These are phyloP conservation scores for Eledone cirrhosa DNA, from an alignment of 2,888 invertebrate genomes.

Conservation along the genomic window DNA sequence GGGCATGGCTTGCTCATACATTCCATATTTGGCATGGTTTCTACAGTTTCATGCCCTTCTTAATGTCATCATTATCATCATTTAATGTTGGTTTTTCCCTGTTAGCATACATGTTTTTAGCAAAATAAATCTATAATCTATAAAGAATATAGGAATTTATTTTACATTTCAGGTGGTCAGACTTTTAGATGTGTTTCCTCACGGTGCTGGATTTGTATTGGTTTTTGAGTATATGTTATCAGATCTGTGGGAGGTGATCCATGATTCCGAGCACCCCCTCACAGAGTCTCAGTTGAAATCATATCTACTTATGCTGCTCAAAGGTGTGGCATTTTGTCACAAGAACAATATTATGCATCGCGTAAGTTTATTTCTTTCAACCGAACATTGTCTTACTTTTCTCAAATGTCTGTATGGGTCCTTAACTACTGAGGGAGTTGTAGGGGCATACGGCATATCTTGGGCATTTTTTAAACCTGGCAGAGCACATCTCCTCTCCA, in stretches of 20 bases:
- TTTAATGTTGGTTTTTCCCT: too few species aligned
- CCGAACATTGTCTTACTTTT: neutral
- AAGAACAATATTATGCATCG: conserved; percentile 90
- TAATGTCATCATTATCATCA: too few species aligned
- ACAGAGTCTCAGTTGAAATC: conserved; percentile 79
- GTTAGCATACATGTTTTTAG: too few species aligned
- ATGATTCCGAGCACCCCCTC: conserved; percentile 71
- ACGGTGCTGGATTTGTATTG: conserved; percentile 86
- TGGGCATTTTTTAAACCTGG: too few species aligned
- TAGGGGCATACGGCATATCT: too few species aligned
- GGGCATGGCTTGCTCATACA: too few species aligned
- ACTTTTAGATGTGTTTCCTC: conserved; percentile 87
- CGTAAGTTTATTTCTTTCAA: conserved; percentile 70
- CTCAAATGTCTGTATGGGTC: neutral
- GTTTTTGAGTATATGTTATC: conserved; percentile 94
- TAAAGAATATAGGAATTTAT: neutral
- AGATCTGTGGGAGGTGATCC: conserved; percentile 67
- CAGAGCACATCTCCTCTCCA: too few species aligned
- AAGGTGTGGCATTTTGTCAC: conserved; percentile 89
- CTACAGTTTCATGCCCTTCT: too few species aligned
- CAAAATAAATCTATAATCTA: too few species aligned
- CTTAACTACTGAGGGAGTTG: neutral
- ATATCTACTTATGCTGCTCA: conserved; percentile 88
- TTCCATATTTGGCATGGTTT: too few species aligned
- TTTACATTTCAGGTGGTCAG: conserved; percentile 77